A percentile compares a stretch with the other conserved stretches of the same genome.
phyloP scores from a whole-genome alignment of 1,140 invertebrate species.

The Bemisia tabaci region DNA sequence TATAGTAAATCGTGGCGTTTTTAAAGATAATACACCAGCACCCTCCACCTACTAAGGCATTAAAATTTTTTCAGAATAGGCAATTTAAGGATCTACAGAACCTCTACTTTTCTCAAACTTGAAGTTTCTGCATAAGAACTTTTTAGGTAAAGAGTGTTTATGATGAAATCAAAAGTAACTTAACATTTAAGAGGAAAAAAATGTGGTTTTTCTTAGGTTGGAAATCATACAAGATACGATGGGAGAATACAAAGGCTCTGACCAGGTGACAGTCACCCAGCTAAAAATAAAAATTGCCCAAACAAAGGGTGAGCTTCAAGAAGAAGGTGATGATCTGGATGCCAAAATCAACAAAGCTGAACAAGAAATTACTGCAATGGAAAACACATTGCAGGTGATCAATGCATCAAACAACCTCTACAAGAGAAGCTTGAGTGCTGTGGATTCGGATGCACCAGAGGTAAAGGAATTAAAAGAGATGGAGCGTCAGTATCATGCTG shows the following conservation, averaged over 20 bases:
- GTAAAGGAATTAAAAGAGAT: not conserved
- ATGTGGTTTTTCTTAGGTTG: too few relatives aligned
- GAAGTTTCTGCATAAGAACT: too few relatives aligned
- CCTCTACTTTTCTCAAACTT: too few relatives aligned
- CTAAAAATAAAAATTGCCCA: slow-evolving; percentile 53
- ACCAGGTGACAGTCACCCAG: slow-evolving; percentile 43
- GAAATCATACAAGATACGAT: slow-evolving; percentile 25
- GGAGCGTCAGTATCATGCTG: not conserved
- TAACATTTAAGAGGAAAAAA: too few relatives aligned
- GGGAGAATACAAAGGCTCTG: slow-evolving; percentile 43
- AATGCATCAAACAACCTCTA: slow-evolving; percentile 42
- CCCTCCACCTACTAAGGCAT: too few relatives aligned
- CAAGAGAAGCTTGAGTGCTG: slow-evolving; percentile 18
- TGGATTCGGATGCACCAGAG: slow-evolving; percentile 17
- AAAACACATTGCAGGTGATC: slow-evolving; percentile 52
- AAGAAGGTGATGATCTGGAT: slow-evolving; percentile 48
- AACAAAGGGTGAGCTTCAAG: slow-evolving; percentile 48
- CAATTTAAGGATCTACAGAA: not conserved
- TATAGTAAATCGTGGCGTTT: too few relatives aligned
- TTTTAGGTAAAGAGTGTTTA: too few relatives aligned
- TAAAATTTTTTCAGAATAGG: not conserved
- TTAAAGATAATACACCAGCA: too few relatives aligned
- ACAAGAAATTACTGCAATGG: slow-evolving; percentile 54
- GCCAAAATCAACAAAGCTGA: slow-evolving; percentile 47
- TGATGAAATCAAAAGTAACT: too few relatives aligned